These are phyloP conservation scores for Cephus rjabovi DNA, from an alignment of 2,888 invertebrate species.

Conservation along the genomic window DNA sequence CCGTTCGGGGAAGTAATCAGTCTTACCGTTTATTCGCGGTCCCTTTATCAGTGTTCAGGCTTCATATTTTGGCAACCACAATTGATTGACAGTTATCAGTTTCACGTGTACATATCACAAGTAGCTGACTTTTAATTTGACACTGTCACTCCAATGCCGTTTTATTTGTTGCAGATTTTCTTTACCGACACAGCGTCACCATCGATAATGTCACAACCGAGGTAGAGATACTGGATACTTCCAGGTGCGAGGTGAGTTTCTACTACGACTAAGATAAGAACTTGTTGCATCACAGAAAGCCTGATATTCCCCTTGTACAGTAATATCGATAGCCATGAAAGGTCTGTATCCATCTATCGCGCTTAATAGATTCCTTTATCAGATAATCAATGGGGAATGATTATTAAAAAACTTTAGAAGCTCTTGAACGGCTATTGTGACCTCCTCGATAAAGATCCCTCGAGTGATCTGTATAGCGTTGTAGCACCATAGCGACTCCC, in stretches of 20 bases:
- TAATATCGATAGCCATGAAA: neutral
- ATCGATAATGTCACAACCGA: conserved; percentile 83
- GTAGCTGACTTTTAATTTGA: neutral
- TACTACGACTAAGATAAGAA: neutral
- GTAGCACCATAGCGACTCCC: neutral
- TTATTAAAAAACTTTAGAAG: neutral
- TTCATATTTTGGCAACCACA: neutral
- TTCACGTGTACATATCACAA: neutral
- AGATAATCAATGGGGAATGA: neutral
- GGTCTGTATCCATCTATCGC: neutral
- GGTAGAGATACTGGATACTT: conserved; percentile 84
- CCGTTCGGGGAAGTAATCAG: neutral
- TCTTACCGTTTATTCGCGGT: neutral
- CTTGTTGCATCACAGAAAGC: neutral
- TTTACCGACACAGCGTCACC: conserved; percentile 82
- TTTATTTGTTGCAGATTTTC: conserved; percentile 77
- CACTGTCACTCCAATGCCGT: conserved; percentile 23
- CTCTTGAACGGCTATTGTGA: neutral
- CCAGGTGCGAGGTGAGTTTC: conserved; percentile 81
- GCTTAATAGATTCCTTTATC: neutral
- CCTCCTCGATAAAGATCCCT: neutral
- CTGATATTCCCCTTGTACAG: neutral
- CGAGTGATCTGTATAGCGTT: neutral
- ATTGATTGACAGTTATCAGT: neutral
- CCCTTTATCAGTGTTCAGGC: neutral